Percentiles rank a stretch among this genome's conserved stretches.
phyloP scores from a whole-genome alignment of 92 coral and sea anemone genomes.

The Palythoa grandis region DNA sequence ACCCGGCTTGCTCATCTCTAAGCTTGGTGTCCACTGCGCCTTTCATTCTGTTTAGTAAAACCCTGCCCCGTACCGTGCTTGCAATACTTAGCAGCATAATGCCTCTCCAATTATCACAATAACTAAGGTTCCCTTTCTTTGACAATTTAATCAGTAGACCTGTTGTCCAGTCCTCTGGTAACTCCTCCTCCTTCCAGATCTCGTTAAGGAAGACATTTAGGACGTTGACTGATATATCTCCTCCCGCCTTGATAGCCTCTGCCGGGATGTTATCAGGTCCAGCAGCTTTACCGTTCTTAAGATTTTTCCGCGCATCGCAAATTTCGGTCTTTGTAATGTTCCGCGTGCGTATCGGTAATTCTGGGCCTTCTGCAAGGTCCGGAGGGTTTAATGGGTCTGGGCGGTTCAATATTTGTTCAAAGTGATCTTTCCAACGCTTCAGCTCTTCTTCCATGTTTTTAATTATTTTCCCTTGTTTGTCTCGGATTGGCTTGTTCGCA shows the following conservation, averaged over 20 bases:
- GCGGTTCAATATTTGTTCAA: neutral
- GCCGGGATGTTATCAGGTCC: neutral
- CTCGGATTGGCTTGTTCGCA: constrained; percentile 5
- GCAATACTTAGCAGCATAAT: constrained; percentile 44
- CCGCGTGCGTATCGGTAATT: constrained; percentile 26
- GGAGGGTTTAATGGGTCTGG: constrained; percentile 38
- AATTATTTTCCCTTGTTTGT: constrained; percentile 13
- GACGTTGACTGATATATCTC: constrained; percentile 34
- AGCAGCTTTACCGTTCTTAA: constrained; percentile 12
- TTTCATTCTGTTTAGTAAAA: constrained; percentile 37
- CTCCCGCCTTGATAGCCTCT: neutral
- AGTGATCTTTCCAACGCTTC: constrained; percentile 34
- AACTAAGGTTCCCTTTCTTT: constrained; percentile 41
- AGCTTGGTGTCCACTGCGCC: constrained; percentile 31
- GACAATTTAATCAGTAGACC: constrained; percentile 46
- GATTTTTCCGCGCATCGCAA: neutral
- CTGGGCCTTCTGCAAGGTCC: constrained; percentile 14
- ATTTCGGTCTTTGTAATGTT: constrained; percentile 13
- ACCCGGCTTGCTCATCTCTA: constrained; percentile 12
- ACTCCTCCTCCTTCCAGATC: constrained; percentile 34
- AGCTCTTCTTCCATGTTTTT: constrained; percentile 37
- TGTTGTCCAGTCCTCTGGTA: constrained; percentile 37
- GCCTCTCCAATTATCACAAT: neutral
- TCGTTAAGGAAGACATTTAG: constrained; percentile 30
- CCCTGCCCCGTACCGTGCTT: constrained; percentile 31